Base-by-base conservation (phyloP, 1,140 invertebrate genomes). In the Brachionus koreanus region DNA sequence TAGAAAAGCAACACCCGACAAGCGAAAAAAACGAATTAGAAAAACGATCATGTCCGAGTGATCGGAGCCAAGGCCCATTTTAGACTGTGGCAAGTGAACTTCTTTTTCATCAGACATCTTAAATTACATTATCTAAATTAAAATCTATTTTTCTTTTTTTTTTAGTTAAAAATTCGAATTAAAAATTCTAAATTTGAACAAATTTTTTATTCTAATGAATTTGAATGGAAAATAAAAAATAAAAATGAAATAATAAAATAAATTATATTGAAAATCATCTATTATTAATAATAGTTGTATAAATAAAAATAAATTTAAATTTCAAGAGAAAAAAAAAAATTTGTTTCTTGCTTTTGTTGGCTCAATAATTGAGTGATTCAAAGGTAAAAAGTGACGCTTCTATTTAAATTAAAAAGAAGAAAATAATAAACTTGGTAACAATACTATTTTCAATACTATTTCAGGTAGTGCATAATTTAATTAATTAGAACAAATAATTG, bases 21-120 rank as follows among this genome's bases (percentile, higher is more conserved):
- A 37, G 19, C 76, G 46, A 42, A 61, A 79, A 37, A 39, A 79
- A 10, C 33, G 46, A 9, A 79, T 43, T 3, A 79, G 33, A 29
- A 79, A 33, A 10, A 79, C 76, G 35, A 79, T 79, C 46, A 79
- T 42, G 23, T 79, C 76, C 23, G 46, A 39, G 23, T 79, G 46
- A 37, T 79, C 76, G 16, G 76, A 79, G 46, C 76, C 76, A 16
- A 65, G 49, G 4, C 76, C 76, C n/a, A 79, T 61, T 61, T 35
- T 57, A 2, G 76, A 79, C 29, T 79, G 19, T 43, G 76, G 76
- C 29, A 79, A 61, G n/a, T 74, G 19, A 74, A 61, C 37, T 25
- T 77, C 3, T 0, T 77, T 9, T 65, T 19, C 10, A 13, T 43
- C 23, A 25, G 39, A 23, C 39, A 46, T 3, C 49, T 19, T 57